Base-by-base conservation (phyloP, 1,140 invertebrate genomes). In the Caenorhabditis latens region DNA sequence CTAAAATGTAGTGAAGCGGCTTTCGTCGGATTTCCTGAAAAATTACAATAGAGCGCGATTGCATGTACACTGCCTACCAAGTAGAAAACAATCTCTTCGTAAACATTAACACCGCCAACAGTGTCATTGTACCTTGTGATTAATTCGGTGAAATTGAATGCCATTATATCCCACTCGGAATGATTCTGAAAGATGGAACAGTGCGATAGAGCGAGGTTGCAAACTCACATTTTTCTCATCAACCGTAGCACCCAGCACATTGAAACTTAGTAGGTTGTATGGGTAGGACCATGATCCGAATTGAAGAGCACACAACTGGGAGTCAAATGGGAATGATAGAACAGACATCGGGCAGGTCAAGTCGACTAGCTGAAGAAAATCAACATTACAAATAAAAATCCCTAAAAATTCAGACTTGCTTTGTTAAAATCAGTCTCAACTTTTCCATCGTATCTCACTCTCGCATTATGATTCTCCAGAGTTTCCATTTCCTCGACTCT, bases 381-480 rank as follows among this genome's bases (percentile, higher is more conserved):
- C 6, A 16, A 16, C 11, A 48, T 48, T 50, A n/a, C 11, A 21
- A 14, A 43, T 16, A 58, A 32, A 32, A 32, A 32, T 32, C 32
- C 5, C 9, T 57, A 83, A 53, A n/a, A 40, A 16, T 7, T 2
- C 1, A 48, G 57, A 0, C 7, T 57, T 48, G 84, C 75, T 79
- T 87, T 87, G 43, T 87, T 87, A 50, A 87, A 87, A 55, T 87
- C 86, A 19, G 84, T 79, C 40, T 87, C 86, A 19, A 87, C 79
- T 7, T 63, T 32, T 4, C 86, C 86, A 65, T 87, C 79, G 55
- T 61, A 83, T 32, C 75, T 16, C 14, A 87, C 75, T 32, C 86
- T 13, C 1, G 79, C 86, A 40, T 87, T 87, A 24, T 83, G 79
- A 19, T 84, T 46, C 2, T 24, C 55, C 46, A 87, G 19, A 8